Percentiles rank a stretch among this genome's conserved stretches.
phyloP scores from a whole-genome alignment of 2,888 invertebrate species.

The Meandrusa payeni region DNA sequence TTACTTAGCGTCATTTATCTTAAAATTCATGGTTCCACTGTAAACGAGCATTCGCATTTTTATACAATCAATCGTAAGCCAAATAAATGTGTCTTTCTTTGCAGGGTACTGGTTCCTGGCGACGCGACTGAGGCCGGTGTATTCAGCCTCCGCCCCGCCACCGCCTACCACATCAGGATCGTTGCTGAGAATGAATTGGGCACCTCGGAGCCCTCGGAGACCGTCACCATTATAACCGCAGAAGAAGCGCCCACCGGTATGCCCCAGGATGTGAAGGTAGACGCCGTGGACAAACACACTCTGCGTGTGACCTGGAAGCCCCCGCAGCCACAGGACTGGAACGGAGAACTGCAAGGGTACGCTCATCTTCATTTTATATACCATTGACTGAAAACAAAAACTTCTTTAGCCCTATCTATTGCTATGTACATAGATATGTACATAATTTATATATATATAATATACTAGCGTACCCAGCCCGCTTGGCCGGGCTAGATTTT shows the following conservation, averaged over 20 bases:
- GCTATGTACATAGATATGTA: too few species aligned
- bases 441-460: too few species aligned
- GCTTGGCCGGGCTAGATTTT: too few species aligned
- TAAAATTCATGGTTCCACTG: too few species aligned
- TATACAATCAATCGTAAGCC: too few species aligned
- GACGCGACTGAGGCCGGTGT: slow-evolving; percentile 94
- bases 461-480: too few species aligned
- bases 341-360: slow-evolving; percentile 89
- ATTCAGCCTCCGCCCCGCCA: slow-evolving; percentile 93
- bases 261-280: slow-evolving; percentile 91
- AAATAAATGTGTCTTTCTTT: too few species aligned
- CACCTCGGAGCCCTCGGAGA: slow-evolving; percentile 94
- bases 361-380: neutral
- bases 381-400: too few species aligned
- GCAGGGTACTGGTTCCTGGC: slow-evolving; percentile 91
- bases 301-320: slow-evolving; percentile 95
- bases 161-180: slow-evolving; percentile 95
- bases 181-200: slow-evolving; percentile 97
- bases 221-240: slow-evolving; percentile 96
- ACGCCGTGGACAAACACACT: slow-evolving; percentile 93
- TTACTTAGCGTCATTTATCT: too few species aligned
- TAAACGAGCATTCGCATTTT: too few species aligned
- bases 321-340: slow-evolving; percentile 93
- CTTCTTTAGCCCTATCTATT: too few species aligned
- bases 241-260: slow-evolving; percentile 94